These are phyloP conservation scores for Neofelis nebulosa DNA, from an alignment of 2,113 vertebrate species.

Conservation along the genomic window DNA sequence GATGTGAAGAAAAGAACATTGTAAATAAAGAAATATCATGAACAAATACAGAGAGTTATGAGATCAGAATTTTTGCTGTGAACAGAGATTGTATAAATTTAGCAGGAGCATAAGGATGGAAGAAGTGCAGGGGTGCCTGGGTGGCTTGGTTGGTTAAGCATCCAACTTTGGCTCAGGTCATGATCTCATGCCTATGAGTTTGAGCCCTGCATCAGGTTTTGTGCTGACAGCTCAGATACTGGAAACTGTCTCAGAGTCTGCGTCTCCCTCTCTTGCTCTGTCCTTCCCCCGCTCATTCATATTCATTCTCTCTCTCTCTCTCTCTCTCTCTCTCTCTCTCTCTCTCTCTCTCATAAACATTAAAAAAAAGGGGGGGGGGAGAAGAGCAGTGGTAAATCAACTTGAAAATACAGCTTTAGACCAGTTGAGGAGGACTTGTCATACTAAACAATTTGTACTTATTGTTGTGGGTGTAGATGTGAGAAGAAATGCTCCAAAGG, in stretches of 20 bases:
- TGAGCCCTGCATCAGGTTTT: too few species aligned
- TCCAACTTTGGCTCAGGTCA: too few species aligned
- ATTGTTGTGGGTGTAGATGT: background rate
- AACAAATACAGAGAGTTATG: background rate
- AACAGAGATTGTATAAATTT: background rate
- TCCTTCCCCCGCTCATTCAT: too few species aligned
- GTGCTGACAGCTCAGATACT: too few species aligned
- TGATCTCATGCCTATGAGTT: too few species aligned
- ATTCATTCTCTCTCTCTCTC: too few species aligned
- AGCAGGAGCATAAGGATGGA: background rate
- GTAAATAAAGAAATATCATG: background rate
- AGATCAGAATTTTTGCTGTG: background rate
- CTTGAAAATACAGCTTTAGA: background rate
- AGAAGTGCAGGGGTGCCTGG: background rate
- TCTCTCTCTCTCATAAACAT: too few species aligned
- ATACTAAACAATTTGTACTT: background rate
- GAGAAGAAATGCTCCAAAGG: background rate
- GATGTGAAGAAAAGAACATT: background rate
- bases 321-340: too few species aligned
- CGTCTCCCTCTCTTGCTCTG: too few species aligned
- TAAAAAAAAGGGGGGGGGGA: too few species aligned
- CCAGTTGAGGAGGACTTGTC: background rate
- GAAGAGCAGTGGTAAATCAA: background rate
- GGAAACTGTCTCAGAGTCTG: too few species aligned
- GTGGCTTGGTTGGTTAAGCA: too few species aligned